phyloP scores from a whole-genome alignment of 2,113 vertebrate genomes.

The Tapirus terrestris region DNA sequence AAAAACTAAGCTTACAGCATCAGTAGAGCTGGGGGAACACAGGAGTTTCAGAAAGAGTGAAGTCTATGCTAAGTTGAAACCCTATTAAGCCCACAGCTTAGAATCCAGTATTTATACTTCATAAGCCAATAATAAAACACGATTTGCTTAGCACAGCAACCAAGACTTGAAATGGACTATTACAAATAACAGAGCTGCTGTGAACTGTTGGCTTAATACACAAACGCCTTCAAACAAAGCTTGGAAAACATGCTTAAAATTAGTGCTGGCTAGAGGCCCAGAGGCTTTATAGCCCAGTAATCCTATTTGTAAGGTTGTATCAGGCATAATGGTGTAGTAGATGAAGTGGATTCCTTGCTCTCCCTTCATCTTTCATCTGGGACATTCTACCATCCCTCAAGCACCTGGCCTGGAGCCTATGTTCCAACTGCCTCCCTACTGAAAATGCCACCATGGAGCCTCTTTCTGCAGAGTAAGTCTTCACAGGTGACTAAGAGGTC shows the following conservation, averaged over 20 bases:
- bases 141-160: slow-evolving; percentile 38
- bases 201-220: slow-evolving; percentile 32
- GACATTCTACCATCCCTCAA: not conserved
- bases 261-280: not conserved
- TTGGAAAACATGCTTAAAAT: slow-evolving; percentile 58
- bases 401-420: not conserved
- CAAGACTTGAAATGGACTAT: slow-evolving; percentile 50
- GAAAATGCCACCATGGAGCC: not conserved
- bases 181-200: slow-evolving; percentile 41
- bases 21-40: not conserved
- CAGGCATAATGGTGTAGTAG: not conserved
- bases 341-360: not conserved
- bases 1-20: not conserved
- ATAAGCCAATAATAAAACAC: slow-evolving; percentile 46
- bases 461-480: not conserved
- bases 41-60: not conserved
- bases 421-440: not conserved
- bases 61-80: not conserved
- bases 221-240: slow-evolving; percentile 42
- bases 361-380: not conserved
- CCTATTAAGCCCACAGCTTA: not conserved
- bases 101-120: slow-evolving; percentile 51
- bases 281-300: not conserved
- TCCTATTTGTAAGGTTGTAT: not conserved
- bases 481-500: not conserved